These are phyloP conservation scores for Epizoanthus fatuus DNA, from an alignment of 92 coral and sea anemone species.

Conservation along the genomic window DNA sequence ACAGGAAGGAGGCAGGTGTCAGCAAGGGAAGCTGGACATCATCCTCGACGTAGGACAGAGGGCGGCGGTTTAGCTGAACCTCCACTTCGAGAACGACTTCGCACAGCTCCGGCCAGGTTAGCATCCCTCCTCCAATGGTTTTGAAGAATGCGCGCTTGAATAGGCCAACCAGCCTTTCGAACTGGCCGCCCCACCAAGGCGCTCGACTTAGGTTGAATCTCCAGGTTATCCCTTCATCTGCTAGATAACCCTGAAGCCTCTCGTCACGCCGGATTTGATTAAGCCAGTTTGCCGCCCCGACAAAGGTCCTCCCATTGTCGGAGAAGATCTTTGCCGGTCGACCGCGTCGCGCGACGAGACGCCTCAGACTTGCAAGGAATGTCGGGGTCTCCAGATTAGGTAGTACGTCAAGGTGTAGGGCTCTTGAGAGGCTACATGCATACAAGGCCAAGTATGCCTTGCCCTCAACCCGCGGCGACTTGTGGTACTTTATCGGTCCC, in stretches of 20 bases:
- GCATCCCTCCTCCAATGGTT: slow-evolving; percentile 40
- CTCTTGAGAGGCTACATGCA: too few species aligned
- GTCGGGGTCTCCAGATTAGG: too few species aligned
- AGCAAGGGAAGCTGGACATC: not conserved
- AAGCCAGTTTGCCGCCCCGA: slow-evolving; percentile 54
- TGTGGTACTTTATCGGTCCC: too few species aligned
- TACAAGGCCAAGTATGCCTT: too few species aligned
- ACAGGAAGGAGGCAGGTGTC: too few species aligned
- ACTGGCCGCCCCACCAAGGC: slow-evolving; percentile 54
- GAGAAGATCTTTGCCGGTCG: slow-evolving; percentile 22
- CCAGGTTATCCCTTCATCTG: slow-evolving; percentile 2
- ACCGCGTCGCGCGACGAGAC: slow-evolving; percentile 11
- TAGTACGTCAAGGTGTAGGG: too few species aligned
- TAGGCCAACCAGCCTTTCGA: slow-evolving; percentile 22
- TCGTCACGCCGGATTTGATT: slow-evolving; percentile 52
- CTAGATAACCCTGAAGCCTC: slow-evolving; percentile 46
- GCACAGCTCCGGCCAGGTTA: slow-evolving; percentile 51
- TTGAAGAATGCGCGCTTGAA: slow-evolving; percentile 52
- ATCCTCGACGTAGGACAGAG: not conserved
- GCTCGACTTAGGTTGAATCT: slow-evolving; percentile 64
- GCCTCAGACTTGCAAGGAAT: not conserved
- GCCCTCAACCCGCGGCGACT: too few species aligned
- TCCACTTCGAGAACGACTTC: slow-evolving; percentile 56
- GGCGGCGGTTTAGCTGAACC: slow-evolving; percentile 43
- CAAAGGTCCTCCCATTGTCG: slow-evolving; percentile 36